phyloP scores from a whole-genome alignment of 2,888 invertebrate genomes.

The Anthrax anthrax region DNA sequence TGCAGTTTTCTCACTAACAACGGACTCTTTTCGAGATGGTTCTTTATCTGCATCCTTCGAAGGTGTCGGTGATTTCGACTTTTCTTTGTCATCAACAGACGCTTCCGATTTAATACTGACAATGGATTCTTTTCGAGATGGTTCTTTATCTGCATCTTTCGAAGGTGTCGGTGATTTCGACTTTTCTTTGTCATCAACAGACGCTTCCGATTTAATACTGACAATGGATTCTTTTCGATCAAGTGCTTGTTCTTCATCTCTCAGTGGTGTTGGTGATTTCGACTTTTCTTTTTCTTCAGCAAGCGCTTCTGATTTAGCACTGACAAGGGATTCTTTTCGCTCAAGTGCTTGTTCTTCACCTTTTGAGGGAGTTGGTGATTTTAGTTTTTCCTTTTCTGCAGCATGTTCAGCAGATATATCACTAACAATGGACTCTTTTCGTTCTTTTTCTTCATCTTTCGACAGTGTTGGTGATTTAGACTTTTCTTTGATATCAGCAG shows the following conservation, averaged over 20 bases:
- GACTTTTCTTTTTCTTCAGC: conserved; percentile 2
- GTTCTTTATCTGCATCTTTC: conserved; percentile 12
- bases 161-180: conserved; percentile 12
- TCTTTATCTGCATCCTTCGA: neutral
- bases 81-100: neutral
- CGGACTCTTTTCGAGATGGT: neutral
- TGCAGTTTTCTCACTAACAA: conserved; percentile 6
- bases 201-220: neutral
- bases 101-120: neutral
- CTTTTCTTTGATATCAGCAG: conserved; percentile 1
- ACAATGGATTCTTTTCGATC: conserved; percentile 21
- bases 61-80: neutral
- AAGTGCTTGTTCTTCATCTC: neutral
- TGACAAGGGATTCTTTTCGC: neutral
- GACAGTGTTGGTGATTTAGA: conserved; percentile 5
- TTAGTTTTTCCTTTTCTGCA: conserved; percentile 5
- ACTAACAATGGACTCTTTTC: conserved; percentile 15
- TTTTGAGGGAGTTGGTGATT: conserved; percentile 11
- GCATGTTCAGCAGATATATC: neutral
- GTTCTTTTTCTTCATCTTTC: conserved; percentile 6
- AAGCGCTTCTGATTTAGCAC: conserved; percentile 5
- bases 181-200: neutral
- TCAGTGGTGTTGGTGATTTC: neutral
- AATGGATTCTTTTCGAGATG: conserved; percentile 20
- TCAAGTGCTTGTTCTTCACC: conserved; percentile 7